Conservation (phyloP, 35 echinoderm and acorn worm species). For the Nesometra sesokonis region DNA sequence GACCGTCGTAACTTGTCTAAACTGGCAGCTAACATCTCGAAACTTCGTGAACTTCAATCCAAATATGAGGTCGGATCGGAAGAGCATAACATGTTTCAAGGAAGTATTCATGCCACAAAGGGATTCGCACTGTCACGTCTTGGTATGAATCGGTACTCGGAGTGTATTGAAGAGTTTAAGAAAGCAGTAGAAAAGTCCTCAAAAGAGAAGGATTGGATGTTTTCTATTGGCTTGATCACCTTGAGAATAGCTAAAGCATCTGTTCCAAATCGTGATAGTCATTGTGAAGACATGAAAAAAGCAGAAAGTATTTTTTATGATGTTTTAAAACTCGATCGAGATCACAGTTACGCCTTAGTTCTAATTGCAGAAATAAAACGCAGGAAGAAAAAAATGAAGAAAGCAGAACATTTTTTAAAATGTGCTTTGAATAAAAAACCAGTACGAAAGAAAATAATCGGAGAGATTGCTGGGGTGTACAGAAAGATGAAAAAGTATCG, state of each 20-base stretch:
- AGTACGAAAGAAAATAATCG: background rate
- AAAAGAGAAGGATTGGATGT: background rate
- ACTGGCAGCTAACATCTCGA: background rate
- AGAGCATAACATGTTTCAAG: background rate
- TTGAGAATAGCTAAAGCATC: background rate
- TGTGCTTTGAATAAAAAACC: background rate
- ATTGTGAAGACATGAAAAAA: background rate
- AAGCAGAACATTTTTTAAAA: background rate
- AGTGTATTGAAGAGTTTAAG: background rate
- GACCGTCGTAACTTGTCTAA: background rate
- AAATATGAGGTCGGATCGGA: background rate
- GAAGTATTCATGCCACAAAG: background rate
- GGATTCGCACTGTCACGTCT: background rate
- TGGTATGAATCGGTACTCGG: background rate
- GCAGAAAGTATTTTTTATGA: background rate
- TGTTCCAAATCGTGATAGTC: background rate
- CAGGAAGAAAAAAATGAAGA: background rate
- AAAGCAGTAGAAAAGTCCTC: background rate
- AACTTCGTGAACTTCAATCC: background rate
- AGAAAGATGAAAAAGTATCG: background rate
- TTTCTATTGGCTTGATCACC: background rate
- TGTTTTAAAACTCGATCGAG: background rate
- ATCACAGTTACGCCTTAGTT: background rate
- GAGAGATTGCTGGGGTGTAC: background rate
- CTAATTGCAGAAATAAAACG: background rate